These are phyloP conservation scores for Atherix ibis DNA, from an alignment of 2,888 invertebrate genomes.

Conservation along the genomic window DNA sequence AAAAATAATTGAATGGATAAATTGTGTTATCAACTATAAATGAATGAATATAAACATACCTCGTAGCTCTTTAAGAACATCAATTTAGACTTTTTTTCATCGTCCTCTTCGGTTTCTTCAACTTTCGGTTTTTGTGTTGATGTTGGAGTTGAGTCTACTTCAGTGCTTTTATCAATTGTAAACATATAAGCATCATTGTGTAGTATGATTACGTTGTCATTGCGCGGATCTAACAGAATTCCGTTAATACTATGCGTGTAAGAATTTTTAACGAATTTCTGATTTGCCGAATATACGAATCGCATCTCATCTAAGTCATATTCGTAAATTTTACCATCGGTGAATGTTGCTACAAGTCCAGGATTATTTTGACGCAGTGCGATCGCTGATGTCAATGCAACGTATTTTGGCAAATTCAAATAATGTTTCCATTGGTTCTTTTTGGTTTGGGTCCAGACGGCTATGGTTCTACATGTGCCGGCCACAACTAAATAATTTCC, in stretches of 20 bases:
- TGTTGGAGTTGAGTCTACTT: too few species aligned
- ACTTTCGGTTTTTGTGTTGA: conserved; percentile 6
- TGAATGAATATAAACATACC: conserved; percentile 17
- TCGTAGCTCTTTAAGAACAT: conserved; percentile 16
- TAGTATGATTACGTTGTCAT: conserved; percentile 48
- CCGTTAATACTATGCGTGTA: conserved; percentile 34
- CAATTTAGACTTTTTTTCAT: conserved; percentile 10
- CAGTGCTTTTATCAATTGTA: too few species aligned
- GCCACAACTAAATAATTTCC: conserved; percentile 49
- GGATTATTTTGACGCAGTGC: conserved; percentile 43
- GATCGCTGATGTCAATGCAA: conserved; percentile 54
- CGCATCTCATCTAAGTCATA: conserved; percentile 47
- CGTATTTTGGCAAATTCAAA: conserved; percentile 53
- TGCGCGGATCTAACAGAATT: conserved; percentile 44
- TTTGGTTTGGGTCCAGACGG: conserved; percentile 40
- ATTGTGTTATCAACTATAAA: neutral
- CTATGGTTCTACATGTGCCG: conserved; percentile 47
- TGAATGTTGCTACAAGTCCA: conserved; percentile 53
- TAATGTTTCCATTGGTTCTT: conserved; percentile 31
- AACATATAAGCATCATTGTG: conserved; percentile 65
- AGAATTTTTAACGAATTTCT: conserved; percentile 37
- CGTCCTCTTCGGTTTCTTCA: conserved; percentile 19
- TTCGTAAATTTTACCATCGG: conserved; percentile 69
- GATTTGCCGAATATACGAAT: conserved; percentile 47
- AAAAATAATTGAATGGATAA: neutral